Percentiles rank a stretch among this genome's conserved stretches.
These are phyloP conservation scores for Sclerodermus sp. DNA, from an alignment of 2,888 invertebrate species.

Conservation along the genomic window DNA sequence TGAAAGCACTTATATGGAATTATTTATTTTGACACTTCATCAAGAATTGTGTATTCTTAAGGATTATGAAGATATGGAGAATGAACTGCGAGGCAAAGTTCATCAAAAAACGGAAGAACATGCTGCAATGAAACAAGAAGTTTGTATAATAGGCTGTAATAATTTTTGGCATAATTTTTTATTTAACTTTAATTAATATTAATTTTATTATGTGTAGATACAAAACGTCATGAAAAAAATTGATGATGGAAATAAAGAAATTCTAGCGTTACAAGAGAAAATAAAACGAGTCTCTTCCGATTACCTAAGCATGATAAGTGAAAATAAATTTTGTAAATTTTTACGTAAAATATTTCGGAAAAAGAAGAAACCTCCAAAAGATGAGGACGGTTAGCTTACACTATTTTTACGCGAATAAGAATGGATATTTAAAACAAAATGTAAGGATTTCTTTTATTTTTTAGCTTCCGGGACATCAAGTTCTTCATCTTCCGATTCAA, in stretches of 20 bases:
- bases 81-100: conserved; percentile 65
- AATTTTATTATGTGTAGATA: conserved; percentile 49
- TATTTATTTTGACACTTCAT: conserved; percentile 69
- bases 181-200: neutral
- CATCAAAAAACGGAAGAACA: conserved; percentile 62
- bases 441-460: conserved; percentile 1
- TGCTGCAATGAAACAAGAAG: conserved; percentile 27
- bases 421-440: neutral
- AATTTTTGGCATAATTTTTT: neutral
- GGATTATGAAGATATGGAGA: conserved; percentile 73
- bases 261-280: conserved; percentile 58
- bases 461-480: conserved; percentile 21
- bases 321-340: conserved; percentile 79
- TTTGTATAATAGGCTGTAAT: no score
- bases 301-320: conserved; percentile 65
- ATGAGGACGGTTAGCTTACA: conserved; percentile 58
- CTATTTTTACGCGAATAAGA: no score
- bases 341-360: conserved; percentile 81
- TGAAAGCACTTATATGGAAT: conserved; percentile 63
- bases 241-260: conserved; percentile 58
- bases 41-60: conserved; percentile 75
- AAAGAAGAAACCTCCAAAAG: conserved; percentile 74
- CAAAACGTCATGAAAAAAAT: conserved; percentile 61
- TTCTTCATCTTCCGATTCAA: conserved; percentile 51
- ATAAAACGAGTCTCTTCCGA: conserved; percentile 60